Percentiles rank a stretch among this genome's conserved stretches.
phyloP scores from a whole-genome alignment of 53 echinoderm and acorn worm genomes.

The Pentamera pediparva region DNA sequence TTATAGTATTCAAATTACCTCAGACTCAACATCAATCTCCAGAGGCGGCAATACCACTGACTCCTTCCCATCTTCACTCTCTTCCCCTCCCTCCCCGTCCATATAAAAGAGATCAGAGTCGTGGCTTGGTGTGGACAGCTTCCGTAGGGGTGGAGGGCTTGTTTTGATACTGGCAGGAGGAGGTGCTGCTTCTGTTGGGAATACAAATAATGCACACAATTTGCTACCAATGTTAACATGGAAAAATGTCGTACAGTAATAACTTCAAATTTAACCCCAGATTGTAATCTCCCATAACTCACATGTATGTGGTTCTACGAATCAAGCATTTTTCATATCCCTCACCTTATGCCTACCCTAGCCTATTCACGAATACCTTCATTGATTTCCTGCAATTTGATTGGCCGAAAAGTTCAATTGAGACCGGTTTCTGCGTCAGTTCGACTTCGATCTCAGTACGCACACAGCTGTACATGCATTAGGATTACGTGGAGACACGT shows the following conservation, averaged over 20 bases:
- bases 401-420: too few species aligned
- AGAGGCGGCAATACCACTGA: conserved; percentile 40
- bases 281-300: background rate
- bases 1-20: conserved; percentile 34
- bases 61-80: conserved; percentile 12
- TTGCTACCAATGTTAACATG: background rate
- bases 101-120: conserved; percentile 18
- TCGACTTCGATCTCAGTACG: too few species aligned
- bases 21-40: conserved; percentile 54
- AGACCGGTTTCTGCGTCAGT: too few species aligned
- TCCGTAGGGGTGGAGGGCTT: background rate
- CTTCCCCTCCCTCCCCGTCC: background rate
- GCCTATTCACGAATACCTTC: too few species aligned
- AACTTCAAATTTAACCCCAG: too few species aligned
- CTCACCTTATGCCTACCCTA: background rate
- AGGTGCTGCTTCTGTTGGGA: background rate
- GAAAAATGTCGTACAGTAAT: background rate
- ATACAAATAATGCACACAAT: background rate
- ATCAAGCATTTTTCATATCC: background rate
- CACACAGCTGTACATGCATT: too few species aligned
- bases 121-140: conserved; percentile 6
- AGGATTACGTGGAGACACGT: too few species aligned
- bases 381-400: too few species aligned
- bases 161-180: conserved; percentile 4
- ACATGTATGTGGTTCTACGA: background rate